A percentile compares a stretch with the other conserved stretches of the same genome.
Conservation (phyloP, 2,888 invertebrate species). For the Thymelicus sylvestris region DNA sequence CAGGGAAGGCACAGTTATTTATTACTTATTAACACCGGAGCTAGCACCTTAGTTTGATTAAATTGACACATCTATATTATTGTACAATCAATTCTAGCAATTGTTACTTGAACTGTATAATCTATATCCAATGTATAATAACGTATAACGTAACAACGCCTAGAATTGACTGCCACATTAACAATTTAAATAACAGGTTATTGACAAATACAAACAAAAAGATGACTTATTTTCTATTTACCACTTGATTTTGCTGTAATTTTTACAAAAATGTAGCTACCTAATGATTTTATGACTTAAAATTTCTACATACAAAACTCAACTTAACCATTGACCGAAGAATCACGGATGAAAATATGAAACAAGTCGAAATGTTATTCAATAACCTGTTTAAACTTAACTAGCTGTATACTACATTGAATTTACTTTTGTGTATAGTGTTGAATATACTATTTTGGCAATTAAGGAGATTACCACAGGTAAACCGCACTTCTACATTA, state of each 20-base stretch:
- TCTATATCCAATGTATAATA: constrained; percentile 3
- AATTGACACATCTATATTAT: constrained; percentile 21
- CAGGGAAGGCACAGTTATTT: constrained; percentile 63
- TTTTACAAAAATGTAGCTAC: too few relatives aligned
- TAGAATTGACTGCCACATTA: constrained; percentile 17
- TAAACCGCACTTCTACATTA: constrained; percentile 54
- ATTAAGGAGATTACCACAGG: constrained; percentile 84
- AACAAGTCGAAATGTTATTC: neutral
- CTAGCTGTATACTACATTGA: constrained; percentile 27
- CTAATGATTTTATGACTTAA: too few relatives aligned
- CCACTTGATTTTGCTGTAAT: neutral
- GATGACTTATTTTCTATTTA: neutral
- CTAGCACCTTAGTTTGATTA: constrained; percentile 62
- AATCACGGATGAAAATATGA: neutral
- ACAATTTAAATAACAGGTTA: constrained; percentile 11
- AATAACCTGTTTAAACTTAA: constrained; percentile 25
- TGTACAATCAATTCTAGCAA: constrained; percentile 22
- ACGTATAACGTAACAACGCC: neutral
- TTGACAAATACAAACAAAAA: constrained; percentile 4
- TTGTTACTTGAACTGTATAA: neutral
- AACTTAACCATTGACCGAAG: too few relatives aligned
- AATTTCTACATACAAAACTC: too few relatives aligned
- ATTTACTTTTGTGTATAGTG: constrained; percentile 37
- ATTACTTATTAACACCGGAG: constrained; percentile 50
- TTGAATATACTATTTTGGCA: constrained; percentile 77